Evolutionary conservation across 2,113 vertebrate species (phyloP), one percentile per base, ranked within the genome.

Genomic region (Rhea americana): DNA sequence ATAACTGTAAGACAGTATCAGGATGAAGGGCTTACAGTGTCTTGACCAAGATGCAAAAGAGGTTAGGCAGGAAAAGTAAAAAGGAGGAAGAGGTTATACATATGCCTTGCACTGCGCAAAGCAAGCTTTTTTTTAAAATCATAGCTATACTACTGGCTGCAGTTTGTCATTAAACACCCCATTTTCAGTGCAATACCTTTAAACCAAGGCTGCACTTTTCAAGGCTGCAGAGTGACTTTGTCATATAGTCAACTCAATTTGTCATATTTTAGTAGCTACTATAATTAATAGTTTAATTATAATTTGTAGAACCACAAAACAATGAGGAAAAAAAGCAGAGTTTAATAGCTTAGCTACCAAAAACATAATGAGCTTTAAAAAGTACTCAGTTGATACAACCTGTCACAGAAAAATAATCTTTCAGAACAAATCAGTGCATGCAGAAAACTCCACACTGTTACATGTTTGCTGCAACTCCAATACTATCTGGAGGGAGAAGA

Each of bases 261-360:
- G 91, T 95, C 91, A 94, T 67, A 74, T 77, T 95, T 75, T 16
- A 35, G 53, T 39, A 83, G 82, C 51, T 71, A 75, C 86, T 62
- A 39, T 94, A 87, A 89, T 91, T 90, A 90, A 76, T 86, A 94
- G 84, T 85, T 95, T 91, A 93, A 95, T 92, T 93, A 48, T 87
- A 92, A 94, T 85, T 94, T 91, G 72, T 87, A 89, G 82, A 88
- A 87, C 72, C 70, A 65, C 19, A 35, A 74, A 94, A 87, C 45
- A 91, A 95, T 77, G 79, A 65, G 16, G 16, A 81, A 84, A 76
- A 91, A 92, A 39, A 45, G 8, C 62, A 28, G 84, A 65, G 58
- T 92, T 79, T 83, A 80, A 92, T 94, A 59, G 45, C 79, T 94
- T 62, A 66, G 61, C 66, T 85, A 37, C 35, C 41, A 82, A 43